Evolutionary conservation across 92 coral and sea anemone species (phyloP), one percentile per base, ranked within the genome.

Genomic region (Porites evermanni): DNA sequence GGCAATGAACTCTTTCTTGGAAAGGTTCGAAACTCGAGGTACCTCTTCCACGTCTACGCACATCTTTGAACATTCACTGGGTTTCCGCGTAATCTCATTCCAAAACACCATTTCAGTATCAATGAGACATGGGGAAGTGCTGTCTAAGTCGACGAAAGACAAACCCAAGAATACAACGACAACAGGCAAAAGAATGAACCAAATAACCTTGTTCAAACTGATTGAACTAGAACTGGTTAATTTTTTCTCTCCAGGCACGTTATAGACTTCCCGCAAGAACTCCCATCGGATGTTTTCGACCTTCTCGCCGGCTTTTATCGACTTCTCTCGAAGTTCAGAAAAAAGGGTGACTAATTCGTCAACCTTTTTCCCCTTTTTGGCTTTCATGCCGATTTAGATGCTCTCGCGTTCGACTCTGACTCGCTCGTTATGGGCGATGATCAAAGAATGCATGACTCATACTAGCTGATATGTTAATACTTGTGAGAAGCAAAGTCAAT

Each of bases 41-140:
- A 97, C 89, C 67, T 91, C 95, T 6, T 66, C 61, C n/a, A 93
- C 79, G 8, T 98, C 99, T 87, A 95, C 89, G 72, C 99, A 97
- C 94, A 97, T 92, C 65, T 86, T 87, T 3, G 94, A 85, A 24
- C 98, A 94, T 75, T 94, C 84, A 32, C 93, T 94, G 21, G 93
- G 91, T 72, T 92, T 94, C 8, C 98, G 96, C 11, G 92, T 65
- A 32, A 95, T 72, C 68, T 95, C 98, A 69, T 90, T 88, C n/a
- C 92, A 53, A 52, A 90, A 63, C 44, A 93, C 85, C 64, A 82
- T 86, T 17, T 95, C 93, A 56, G 88, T 70, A 19, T 93, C 84
- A 8, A 95, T 32, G 4, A 95, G 92, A n/a, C 98, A 95, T 8
- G 23, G 78, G 2, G 64, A 16, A 9, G 89, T 91, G 71, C 77